Evolutionary conservation across 1,140 invertebrate genomes (phyloP), one percentile per base, ranked within the genome.

Genomic region (Ceratina japonica): DNA sequence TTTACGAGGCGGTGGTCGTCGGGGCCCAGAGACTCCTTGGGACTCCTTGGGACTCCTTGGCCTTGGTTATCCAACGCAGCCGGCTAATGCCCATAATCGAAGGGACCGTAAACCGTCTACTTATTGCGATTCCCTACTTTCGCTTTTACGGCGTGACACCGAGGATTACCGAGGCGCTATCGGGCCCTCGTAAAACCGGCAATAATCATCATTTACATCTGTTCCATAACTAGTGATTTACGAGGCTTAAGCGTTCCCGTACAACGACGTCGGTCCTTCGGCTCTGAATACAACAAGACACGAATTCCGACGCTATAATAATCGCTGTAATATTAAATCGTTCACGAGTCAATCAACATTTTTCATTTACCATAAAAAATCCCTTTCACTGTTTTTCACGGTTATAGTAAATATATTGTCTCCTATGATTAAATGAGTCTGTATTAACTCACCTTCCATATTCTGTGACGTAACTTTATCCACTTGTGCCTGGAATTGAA

Each of bases 91-190:
- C 51, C 16, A 22, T 62, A 81, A 87, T 85, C 79, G 61, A 44
- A 27, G 5, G 66, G 81, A 87, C 85, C 85, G 83, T 90, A 89
- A 90, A 90, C 75, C 71, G 75, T 83, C 79, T 78, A 85, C 85
- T 87, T 88, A 87, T 85, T 83, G 82, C 79, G 52, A 82, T 88
- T n/a, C 86, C 80, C 80, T 85, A 84, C 82, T 83, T 86, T 87
- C 87, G 82, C 89, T 88, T 89, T 87, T 87, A 86, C 83, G 83
- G 66, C 56, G 80, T 70, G 85, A 87, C 80, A 85, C 73, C 44
- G 56, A 10, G 76, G 76, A 86, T 86, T 86, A 86, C 65, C 61
- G 51, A 56, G 77, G 81, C 64, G 61, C 20, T 75, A 80, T 80
- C 24, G 18, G 3, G 22, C 37, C 20, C 49, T 65, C 81, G 63